Evolutionary conservation across 2,797 vertebrate species (phyloP).

Genomic region (Clarias platycephalus): DNA sequence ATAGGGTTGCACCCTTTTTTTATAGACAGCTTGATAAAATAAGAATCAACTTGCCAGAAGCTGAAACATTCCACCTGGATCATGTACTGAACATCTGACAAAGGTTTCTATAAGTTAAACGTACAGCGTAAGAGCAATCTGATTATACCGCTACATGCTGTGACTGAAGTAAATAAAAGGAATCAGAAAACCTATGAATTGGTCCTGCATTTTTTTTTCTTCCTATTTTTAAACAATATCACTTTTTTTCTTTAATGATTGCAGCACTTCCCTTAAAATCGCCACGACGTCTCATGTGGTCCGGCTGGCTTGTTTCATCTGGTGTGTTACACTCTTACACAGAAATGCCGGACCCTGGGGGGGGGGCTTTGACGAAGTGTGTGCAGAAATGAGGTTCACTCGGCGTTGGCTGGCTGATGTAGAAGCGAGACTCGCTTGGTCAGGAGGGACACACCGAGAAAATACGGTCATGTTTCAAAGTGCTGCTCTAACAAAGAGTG

Average conservation of each 20-base stretch:
- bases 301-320: not conserved
- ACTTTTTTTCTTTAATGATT: too few species aligned
- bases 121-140: not conserved
- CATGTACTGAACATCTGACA: not conserved
- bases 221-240: not conserved
- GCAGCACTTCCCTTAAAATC: not conserved
- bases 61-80: not conserved
- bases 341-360: conserved; percentile 10
- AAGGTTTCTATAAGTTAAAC: not conserved
- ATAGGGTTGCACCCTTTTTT: not conserved
- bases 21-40: not conserved
- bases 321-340: not conserved
- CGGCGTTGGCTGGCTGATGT: not conserved
- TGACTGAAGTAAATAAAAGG: not conserved
- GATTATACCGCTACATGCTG: too few species aligned
- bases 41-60: not conserved
- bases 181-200: not conserved
- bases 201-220: not conserved
- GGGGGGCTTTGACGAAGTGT: conserved; percentile 7
- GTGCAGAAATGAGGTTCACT: conserved; percentile 27
- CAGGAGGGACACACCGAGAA: conserved; percentile 19
- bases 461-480: conserved; percentile 39
- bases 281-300: not conserved
- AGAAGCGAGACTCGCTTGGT: not conserved
- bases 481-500: conserved; percentile 31